These are phyloP conservation scores for Holothuria leucospilota DNA, from an alignment of 53 echinoderm and acorn worm species.

Conservation along the genomic window DNA sequence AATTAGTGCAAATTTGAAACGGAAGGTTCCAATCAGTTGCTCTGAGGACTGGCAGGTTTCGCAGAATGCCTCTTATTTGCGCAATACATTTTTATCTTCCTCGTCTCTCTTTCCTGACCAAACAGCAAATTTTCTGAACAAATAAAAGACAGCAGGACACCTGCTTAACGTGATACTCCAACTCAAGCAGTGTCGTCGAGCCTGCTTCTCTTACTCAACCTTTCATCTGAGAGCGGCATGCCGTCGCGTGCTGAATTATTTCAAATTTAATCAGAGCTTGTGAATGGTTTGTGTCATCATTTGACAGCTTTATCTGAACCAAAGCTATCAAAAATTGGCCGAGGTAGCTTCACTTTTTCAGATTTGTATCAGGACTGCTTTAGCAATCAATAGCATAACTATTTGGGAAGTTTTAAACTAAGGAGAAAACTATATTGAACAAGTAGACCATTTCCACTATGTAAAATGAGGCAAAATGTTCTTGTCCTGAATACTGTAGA, in stretches of 20 bases:
- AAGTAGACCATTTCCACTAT: too few relatives aligned
- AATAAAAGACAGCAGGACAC: conserved; percentile 45
- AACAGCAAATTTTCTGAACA: conserved; percentile 47
- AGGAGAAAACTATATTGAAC: too few relatives aligned
- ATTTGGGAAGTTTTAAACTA: too few relatives aligned
- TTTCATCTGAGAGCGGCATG: conserved; percentile 21
- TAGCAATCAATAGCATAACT: too few relatives aligned
- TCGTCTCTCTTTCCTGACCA: conserved; percentile 36
- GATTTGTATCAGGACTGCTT: neutral
- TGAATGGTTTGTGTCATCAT: conserved; percentile 48
- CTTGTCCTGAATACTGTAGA: too few relatives aligned
- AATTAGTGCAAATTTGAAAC: conserved; percentile 10
- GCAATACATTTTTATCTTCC: conserved; percentile 43
- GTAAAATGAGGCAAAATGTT: too few relatives aligned
- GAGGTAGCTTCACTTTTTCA: conserved; percentile 22
- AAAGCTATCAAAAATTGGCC: conserved; percentile 35
- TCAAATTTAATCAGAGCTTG: conserved; percentile 50
- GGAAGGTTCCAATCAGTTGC: conserved; percentile 31
- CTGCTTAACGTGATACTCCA: conserved; percentile 42
- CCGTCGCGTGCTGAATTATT: conserved; percentile 33
- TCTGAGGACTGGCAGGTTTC: conserved; percentile 20
- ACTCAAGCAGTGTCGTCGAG: conserved; percentile 30
- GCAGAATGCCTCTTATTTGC: conserved; percentile 26
- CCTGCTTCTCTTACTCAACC: conserved; percentile 3
- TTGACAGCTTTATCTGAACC: conserved; percentile 50